Evolutionary conservation across 2,888 invertebrate species (phyloP).

Genomic region (Sminthurides aquaticus): DNA sequence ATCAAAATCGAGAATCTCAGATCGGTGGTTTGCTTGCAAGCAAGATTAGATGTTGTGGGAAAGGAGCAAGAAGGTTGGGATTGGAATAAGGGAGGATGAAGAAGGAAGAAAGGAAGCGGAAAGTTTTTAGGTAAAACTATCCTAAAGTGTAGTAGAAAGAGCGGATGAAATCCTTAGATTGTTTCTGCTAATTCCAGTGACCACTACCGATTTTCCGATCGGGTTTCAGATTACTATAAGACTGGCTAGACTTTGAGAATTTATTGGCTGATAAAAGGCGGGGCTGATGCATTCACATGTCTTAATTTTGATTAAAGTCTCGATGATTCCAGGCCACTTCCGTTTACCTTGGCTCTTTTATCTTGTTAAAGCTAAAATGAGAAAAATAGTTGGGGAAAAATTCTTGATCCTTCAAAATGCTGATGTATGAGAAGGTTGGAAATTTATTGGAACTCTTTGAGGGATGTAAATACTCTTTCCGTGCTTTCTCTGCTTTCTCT

Average conservation of each 20-base stretch:
- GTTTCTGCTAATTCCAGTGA: conserved; percentile 32
- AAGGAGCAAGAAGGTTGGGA: too few species aligned
- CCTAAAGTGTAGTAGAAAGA: not conserved
- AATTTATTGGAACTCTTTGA: too few species aligned
- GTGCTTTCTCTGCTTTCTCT: too few species aligned
- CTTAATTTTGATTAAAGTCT: not conserved
- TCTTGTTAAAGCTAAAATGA: not conserved
- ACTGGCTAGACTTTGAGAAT: not conserved
- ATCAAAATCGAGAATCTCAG: too few species aligned
- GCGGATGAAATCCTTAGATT: not conserved
- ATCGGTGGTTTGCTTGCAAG: too few species aligned
- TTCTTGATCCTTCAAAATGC: too few species aligned
- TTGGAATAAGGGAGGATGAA: not conserved
- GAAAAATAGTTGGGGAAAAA: too few species aligned
- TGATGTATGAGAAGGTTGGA: too few species aligned
- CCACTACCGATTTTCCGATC: conserved; percentile 3
- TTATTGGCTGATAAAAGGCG: conserved; percentile 7
- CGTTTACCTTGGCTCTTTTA: not conserved
- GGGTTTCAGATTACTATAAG: not conserved
- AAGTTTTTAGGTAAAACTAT: too few species aligned
- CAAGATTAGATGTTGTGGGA: too few species aligned
- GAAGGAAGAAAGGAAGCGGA: not conserved
- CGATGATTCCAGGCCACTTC: not conserved
- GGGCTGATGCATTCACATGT: not conserved
- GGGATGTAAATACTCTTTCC: too few species aligned